Evolutionary conservation across 2,797 vertebrate genomes (phyloP), one percentile per base, ranked within the genome.

Genomic region (Passerculus sandwichensis): DNA sequence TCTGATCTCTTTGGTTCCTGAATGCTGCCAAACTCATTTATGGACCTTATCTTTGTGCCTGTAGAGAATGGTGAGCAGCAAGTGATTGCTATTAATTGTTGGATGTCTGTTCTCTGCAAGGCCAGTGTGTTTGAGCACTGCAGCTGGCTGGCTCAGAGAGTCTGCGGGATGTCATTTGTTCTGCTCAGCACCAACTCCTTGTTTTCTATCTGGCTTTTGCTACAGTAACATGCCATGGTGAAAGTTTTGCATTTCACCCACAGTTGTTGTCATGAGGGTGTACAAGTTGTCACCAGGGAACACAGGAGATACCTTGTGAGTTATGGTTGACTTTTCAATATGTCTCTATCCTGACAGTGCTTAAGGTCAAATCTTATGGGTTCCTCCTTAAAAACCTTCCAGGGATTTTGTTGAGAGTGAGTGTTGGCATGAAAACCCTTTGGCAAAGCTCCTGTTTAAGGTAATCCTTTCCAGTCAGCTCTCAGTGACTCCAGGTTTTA

Each of bases 201-300:
- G 38, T 36, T 72, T 74, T 47, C 18, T 59, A 0, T 29, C 9
- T 51, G 64, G 18, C 60, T 69, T 75, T 86, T 79, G 30, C 78
- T 59, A 9, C 2, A 4, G 47, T 29, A 15, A 13, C 7, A 3
- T 61, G 4, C 47, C 16, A 4, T 7, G 36, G 13, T 44, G 25
- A 10, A 61, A 60, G 11, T 36, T 91, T n/a, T 62, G 51, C 1
- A 0, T 79, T 82, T 62, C 25, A 32, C 42, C 38, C n/a, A 5
- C 3, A 38, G 17, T 2, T 18, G 38, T 17, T 87, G 54, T 76
- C 27, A 11, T 0, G 0, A 47, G 25, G n/a, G 42, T 42, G 40
- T 32, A n/a, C 21, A 57, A 32, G 32, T 47, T 74, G 44, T 56
- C 47, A 65, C 48, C 25, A 45, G 67, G 48, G 40, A 64, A 30